Base-by-base conservation (phyloP, 1,140 invertebrate genomes). In the Euura saliciscinereae region DNA sequence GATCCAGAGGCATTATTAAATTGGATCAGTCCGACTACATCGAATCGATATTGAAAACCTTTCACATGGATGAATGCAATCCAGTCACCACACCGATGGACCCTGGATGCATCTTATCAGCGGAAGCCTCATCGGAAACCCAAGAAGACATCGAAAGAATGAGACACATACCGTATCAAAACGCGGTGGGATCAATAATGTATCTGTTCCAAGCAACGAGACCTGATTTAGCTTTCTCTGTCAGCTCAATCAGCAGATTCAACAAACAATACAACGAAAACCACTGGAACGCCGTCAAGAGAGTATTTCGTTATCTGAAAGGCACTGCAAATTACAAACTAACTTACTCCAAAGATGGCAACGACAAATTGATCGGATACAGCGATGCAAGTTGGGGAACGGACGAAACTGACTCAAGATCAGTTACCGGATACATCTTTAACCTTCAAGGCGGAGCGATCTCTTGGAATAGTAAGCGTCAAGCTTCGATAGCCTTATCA, bases 201-300 rank as follows among this genome's bases (percentile, higher is more conserved):
- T n/a, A n/a, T n/a, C n/a, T n/a, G n/a, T n/a, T n/a, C n/a, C n/a
- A n/a, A n/a, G n/a, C n/a, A n/a, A 84, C 83, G 2, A 74, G 84
- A 73, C 86, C 85, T 11, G 83, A 87, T 70, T 83, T 88, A 10
- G 64, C 77, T 2, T 85, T 75, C 78, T 77, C 81, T 1, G 78
- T 83, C 28, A 79, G 74, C 44, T 82, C 6, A n/a, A n/a, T n/a
- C n/a, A n/a, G n/a, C n/a, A n/a, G n/a, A n/a, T n/a, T n/a, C n/a
- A n/a, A n/a, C n/a, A 78, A 75, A 70, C 45, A 68, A 68, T 86
- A 79, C 68, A 70, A 73, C 44, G n/a, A 74, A 66, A 71, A 70
- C 13, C 70, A 69, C 74, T 82, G 79, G 78, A 13, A 74, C 64
- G 74, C 75, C 65, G 78, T 72, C n/a, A n/a, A n/a, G n/a, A n/a